Conservation (phyloP, 2,113 vertebrate species). For the Carlito syrichta region DNA sequence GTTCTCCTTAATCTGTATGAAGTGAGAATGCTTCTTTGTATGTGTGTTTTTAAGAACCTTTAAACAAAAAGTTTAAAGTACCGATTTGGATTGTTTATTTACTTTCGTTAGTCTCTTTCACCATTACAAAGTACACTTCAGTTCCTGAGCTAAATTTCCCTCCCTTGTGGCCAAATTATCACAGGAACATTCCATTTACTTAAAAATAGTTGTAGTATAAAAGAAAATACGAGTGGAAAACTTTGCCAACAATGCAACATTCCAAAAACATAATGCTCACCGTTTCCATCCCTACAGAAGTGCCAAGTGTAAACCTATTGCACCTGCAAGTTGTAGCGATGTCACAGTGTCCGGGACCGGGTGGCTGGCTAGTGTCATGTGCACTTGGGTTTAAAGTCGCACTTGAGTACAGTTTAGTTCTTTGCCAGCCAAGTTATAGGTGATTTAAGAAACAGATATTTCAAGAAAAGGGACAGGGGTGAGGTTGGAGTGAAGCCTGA, state of each 20-base stretch:
- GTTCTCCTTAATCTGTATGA: neutral
- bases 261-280: neutral
- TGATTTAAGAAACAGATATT: constrained; percentile 5
- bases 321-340: neutral
- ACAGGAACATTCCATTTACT: constrained; percentile 57
- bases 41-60: neutral
- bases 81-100: constrained; percentile 31
- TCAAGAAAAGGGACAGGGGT: neutral
- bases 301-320: neutral
- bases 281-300: constrained; percentile 18
- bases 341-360: neutral
- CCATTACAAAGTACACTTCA: constrained; percentile 28
- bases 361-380: neutral
- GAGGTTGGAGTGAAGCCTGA: neutral
- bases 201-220: constrained; percentile 53
- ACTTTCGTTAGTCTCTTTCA: constrained; percentile 21
- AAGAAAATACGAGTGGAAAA: constrained; percentile 51
- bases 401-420: neutral
- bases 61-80: neutral
- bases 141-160: constrained; percentile 5
- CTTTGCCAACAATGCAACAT: constrained; percentile 28
- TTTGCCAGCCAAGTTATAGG: neutral
- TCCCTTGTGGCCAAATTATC: constrained; percentile 45
- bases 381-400: neutral
- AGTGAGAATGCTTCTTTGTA: neutral